A percentile compares a stretch with the other conserved stretches of the same genome.
phyloP scores from a whole-genome alignment of 2,797 vertebrate species.

The Muraenolepis orangiensis region DNA sequence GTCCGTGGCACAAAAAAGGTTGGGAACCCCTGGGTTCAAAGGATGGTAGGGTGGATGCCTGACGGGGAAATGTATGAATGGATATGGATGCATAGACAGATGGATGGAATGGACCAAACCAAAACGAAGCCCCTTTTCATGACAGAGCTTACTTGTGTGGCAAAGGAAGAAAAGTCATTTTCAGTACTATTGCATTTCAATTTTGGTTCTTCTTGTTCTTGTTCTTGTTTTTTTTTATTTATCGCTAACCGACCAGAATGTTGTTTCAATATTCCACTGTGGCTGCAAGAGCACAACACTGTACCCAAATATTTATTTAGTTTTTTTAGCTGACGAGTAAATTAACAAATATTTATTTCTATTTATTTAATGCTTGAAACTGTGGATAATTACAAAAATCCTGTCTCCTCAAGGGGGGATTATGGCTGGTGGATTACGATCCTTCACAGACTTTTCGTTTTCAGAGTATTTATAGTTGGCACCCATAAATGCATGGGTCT shows the following conservation, averaged over 20 bases:
- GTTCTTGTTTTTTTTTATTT: too few species aligned
- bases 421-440: constrained; percentile 22
- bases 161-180: background rate
- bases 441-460: constrained; percentile 7
- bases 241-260: background rate
- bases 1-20: too few species aligned
- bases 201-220: too few species aligned
- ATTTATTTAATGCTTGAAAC: constrained; percentile 5
- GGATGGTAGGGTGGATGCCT: too few species aligned
- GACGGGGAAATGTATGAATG: too few species aligned
- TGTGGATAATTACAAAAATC: constrained; percentile 25
- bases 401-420: constrained; percentile 8
- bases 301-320: background rate
- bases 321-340: background rate
- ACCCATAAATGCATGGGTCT: too few species aligned
- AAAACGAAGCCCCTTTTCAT: background rate
- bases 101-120: background rate
- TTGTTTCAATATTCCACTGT: background rate
- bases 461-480: constrained; percentile 26
- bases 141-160: background rate
- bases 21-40: too few species aligned
- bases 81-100: background rate
- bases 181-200: background rate
- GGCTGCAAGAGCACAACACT: background rate
- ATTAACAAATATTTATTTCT: background rate